Conservation (phyloP, 2,797 vertebrate genomes). For the Chiloscyllium punctatum region DNA sequence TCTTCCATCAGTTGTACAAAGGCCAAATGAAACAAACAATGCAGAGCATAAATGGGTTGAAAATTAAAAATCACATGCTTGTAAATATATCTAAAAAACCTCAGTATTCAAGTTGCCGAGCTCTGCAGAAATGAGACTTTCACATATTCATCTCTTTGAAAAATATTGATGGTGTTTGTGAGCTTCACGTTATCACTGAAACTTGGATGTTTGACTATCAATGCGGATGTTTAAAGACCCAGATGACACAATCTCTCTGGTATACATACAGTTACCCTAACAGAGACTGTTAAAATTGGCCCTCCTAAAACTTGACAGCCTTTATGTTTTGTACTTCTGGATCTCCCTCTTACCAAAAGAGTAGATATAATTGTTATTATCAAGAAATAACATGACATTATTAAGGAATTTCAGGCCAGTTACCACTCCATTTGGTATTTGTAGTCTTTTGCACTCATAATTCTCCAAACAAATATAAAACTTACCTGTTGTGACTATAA, state of each 20-base stretch:
- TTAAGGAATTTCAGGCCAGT: not conserved
- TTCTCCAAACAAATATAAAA: not conserved
- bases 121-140: not conserved
- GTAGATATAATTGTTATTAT: not conserved
- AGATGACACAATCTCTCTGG: not conserved
- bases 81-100: not conserved
- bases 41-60: not conserved
- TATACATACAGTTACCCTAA: too few species aligned
- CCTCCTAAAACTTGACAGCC: not conserved
- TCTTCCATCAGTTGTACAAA: not conserved
- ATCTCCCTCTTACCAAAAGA: not conserved
- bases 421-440: not conserved
- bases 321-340: not conserved
- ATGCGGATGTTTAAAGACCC: not conserved
- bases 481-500: not conserved
- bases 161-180: not conserved
- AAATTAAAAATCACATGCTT: not conserved
- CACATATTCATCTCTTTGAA: not conserved
- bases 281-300: not conserved
- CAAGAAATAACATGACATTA: not conserved
- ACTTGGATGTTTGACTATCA: not conserved
- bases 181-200: not conserved
- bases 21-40: not conserved
- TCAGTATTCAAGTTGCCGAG: not conserved
- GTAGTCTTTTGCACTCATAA: not conserved